Evolutionary conservation across 2,888 invertebrate species (phyloP), one percentile per base, ranked within the genome.

Genomic region (Escarpia spicata): DNA sequence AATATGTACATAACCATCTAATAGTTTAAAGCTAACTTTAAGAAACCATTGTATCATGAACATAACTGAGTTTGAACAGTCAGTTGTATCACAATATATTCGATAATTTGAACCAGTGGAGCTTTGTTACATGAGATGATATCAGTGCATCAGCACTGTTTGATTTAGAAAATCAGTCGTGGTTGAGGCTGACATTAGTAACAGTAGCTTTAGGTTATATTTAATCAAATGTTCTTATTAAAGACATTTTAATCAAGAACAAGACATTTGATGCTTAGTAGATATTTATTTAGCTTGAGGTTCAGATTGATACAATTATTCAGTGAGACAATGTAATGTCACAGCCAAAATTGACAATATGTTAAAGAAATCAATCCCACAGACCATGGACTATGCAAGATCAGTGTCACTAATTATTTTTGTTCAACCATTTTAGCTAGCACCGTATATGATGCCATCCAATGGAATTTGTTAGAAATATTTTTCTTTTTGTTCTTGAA

Each of bases 61-160:
- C 19, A n/a, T n/a, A 75, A 26, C n/a, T 6, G 19, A 75, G 75
- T 75, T 75, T 26, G 6, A n/a, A 37, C 37, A 37, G 37, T 75
- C 75, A 26, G 26, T 75, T 75, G 75, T 60, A 19, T 60, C 60
- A 19, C 26, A 26, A 75, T 75, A 75, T n/a, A 2, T 75, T 75
- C 26, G 75, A 75, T 75, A 26, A 75, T n/a, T 75, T 19, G 26
- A 75, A 3, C 19, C 75, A 75, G 26, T 75, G 75, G 19, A 75
- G 75, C 75, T 75, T 75, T 75, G 75, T 75, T 75, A 75, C 75
- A 75, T 75, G 75, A 75, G 75, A 75, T 75, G 26, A 26, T 75
- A 75, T 75, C 75, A 26, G 75, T 4, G 75, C 75, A 75, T 75
- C n/a, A 75, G 75, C 26, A 75, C 1, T 75, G 75, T 75, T 75